These are phyloP conservation scores for Siphlonurus alternatus DNA, from an alignment of 2,888 invertebrate species.

Conservation along the genomic window DNA sequence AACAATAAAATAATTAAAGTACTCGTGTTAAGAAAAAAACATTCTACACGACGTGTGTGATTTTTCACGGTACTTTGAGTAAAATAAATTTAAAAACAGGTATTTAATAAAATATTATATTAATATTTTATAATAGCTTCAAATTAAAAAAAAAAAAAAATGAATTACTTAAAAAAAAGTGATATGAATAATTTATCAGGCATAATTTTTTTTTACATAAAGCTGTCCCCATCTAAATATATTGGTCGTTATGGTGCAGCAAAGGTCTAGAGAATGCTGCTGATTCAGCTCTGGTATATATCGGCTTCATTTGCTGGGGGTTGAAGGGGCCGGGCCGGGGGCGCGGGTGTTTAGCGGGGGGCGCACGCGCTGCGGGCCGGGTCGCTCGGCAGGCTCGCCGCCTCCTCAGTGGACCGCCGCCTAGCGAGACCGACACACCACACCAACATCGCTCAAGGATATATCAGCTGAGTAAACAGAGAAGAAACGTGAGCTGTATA, in stretches of 20 bases:
- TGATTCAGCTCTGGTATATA: not conserved
- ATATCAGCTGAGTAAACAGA: too few species aligned
- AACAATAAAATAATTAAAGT: too few species aligned
- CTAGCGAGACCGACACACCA: not conserved
- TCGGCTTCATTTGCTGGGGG: not conserved
- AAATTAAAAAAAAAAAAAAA: too few species aligned
- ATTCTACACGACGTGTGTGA: too few species aligned
- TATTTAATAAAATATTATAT: too few species aligned
- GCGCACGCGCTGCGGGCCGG: not conserved
- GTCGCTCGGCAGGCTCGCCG: not conserved
- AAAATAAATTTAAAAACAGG: too few species aligned
- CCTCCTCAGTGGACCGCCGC: not conserved
- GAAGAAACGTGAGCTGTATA: too few species aligned
- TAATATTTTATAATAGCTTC: too few species aligned
- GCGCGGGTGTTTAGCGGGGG: not conserved
- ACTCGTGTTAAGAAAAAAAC: too few species aligned
- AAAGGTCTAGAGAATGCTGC: not conserved
- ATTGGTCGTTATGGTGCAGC: not conserved
- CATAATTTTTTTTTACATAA: not conserved
- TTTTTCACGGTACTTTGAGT: too few species aligned
- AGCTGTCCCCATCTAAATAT: not conserved
- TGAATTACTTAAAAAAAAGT: too few species aligned
- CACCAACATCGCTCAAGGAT: not conserved
- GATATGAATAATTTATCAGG: not conserved
- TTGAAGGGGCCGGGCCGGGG: not conserved